Evolutionary conservation across 2,113 vertebrate genomes (phyloP), one percentile per base, ranked within the genome.

Genomic region (Pygathrix nemaeus): DNA sequence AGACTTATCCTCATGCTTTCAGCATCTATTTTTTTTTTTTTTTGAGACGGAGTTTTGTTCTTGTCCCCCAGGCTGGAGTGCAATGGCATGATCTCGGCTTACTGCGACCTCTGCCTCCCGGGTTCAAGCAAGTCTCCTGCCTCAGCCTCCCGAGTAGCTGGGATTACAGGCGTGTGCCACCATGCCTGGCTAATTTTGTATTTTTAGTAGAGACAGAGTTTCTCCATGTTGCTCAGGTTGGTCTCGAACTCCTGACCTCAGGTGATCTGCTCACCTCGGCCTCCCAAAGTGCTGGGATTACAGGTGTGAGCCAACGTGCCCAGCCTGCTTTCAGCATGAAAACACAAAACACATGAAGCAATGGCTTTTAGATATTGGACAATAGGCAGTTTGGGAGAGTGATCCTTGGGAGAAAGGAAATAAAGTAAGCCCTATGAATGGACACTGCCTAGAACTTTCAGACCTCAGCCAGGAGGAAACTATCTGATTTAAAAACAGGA

Each of bases 101-200:
- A 64, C 61, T 13, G 61, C 25, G 6, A 30, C 61, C 5, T 64
- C 61, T 11, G 27, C 27, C 12, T 30, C 27, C 61, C 5, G 6
- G 27, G 30, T 32, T 64, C 61, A 64, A 64, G 27, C 12, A 13
- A 64, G 12, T 64, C 27, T 64, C 61, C 61, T 64, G 27, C 61
- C 61, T 30, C 27, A 30, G 61, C 61, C 61, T 64, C 5, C 61
- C 1, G 2, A 64, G 27, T 64, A 64, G 27, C 61, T 64, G 12
- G 12, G 5, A 64, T 6, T 30, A 64, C 27, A 64, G 27, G 12
- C 2, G 0, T 5, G 12, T 0, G 12, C 61, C 12, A 64, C 61
- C 61, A 6, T 2, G 2, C 12, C 27, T 13, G 12, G 27, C 61
- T 64, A 64, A 30, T 64, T 64, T 64, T 64, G 61, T 64, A 32